Conservation (phyloP, 2,888 invertebrate species). For the Tanypteryx hageni region DNA sequence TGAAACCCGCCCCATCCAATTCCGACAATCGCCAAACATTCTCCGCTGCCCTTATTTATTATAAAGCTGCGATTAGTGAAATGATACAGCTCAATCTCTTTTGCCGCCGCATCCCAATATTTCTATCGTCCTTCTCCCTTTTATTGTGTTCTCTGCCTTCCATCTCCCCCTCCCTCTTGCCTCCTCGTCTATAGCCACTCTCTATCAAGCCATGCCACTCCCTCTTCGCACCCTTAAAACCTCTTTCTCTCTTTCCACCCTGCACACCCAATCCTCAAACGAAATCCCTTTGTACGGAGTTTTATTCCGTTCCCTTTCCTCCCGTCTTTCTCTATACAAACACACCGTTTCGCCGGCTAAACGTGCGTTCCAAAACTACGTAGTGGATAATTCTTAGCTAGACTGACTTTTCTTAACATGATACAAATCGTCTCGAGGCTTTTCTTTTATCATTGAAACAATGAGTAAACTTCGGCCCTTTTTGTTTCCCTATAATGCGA, state of each 20-base stretch:
- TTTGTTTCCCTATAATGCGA: too few relatives aligned
- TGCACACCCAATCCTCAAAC: not conserved
- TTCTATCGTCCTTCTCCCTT: not conserved
- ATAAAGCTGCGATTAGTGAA: slow-evolving; percentile 61
- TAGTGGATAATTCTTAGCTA: too few relatives aligned
- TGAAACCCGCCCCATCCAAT: slow-evolving; percentile 23
- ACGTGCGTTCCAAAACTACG: too few relatives aligned
- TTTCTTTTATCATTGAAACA: too few relatives aligned
- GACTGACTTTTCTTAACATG: too few relatives aligned
- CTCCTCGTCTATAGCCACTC: not conserved
- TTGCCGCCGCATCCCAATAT: not conserved
- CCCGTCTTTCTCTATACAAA: not conserved
- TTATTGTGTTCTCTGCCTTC: not conserved
- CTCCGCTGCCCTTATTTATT: slow-evolving; percentile 49
- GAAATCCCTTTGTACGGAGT: not conserved
- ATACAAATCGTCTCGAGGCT: too few relatives aligned
- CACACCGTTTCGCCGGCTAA: too few relatives aligned
- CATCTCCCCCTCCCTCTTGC: not conserved
- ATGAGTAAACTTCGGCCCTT: too few relatives aligned
- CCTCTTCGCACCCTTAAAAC: not conserved
- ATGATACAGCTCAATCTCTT: slow-evolving; percentile 39
- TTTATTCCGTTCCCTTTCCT: not conserved
- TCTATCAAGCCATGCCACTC: not conserved
- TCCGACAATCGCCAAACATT: slow-evolving; percentile 52
- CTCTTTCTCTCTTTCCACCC: not conserved